Evolutionary conservation across 2,113 vertebrate species (phyloP).

Genomic region (Muntiacus reevesi): DNA sequence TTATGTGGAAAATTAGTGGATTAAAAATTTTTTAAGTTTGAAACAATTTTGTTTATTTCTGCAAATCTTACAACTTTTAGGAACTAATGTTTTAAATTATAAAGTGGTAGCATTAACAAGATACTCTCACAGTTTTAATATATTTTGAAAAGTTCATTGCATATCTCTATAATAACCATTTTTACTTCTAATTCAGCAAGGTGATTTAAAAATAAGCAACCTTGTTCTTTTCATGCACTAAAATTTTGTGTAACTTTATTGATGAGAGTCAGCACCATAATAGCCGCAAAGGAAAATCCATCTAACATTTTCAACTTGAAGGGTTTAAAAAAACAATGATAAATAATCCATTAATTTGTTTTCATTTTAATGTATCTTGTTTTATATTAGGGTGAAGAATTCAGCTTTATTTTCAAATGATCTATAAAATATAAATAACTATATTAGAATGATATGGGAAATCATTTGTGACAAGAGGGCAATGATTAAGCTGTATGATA

Average conservation of each 20-base stretch:
- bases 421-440: constrained; percentile 30
- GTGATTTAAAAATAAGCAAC: constrained; percentile 3
- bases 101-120: neutral
- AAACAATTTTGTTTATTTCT: constrained; percentile 12
- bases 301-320: constrained; percentile 52
- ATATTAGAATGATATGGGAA: constrained; percentile 44
- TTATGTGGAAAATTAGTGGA: neutral
- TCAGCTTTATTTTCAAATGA: constrained; percentile 52
- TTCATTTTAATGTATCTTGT: constrained; percentile 45
- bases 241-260: constrained; percentile 35
- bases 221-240: neutral
- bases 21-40: neutral
- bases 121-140: constrained; percentile 34
- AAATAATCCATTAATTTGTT: constrained; percentile 43
- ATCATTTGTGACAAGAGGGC: neutral
- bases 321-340: constrained; percentile 55
- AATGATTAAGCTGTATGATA: neutral
- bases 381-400: constrained; percentile 45
- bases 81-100: constrained; percentile 2
- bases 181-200: constrained; percentile 30
- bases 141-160: constrained; percentile 40
- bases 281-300: constrained; percentile 29
- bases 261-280: neutral
- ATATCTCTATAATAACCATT: neutral
- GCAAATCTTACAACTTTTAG: neutral